These are phyloP conservation scores for Cancer borealis DNA, from an alignment of 2,888 invertebrate species.

Conservation along the genomic window DNA sequence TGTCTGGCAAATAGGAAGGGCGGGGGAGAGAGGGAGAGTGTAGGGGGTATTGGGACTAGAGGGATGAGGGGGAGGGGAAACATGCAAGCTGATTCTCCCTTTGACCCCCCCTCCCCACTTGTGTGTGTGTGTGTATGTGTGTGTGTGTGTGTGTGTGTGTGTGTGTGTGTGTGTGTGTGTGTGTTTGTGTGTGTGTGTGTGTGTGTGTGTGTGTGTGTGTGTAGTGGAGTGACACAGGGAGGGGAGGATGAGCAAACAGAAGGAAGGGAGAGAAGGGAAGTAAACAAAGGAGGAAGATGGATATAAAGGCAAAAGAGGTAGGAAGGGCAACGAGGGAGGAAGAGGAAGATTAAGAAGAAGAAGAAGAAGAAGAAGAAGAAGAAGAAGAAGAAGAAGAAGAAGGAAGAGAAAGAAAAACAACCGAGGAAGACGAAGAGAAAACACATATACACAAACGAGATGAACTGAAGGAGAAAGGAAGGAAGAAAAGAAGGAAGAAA, in stretches of 20 bases:
- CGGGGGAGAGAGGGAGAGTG: not conserved
- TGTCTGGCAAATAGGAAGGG: slow-evolving; percentile 53
- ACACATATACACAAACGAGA: not conserved
- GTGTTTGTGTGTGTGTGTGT: not conserved
- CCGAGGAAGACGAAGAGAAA: not conserved
- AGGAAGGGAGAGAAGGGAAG: not conserved
- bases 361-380: not conserved
- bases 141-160: slow-evolving; percentile 39
- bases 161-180: slow-evolving; percentile 35
- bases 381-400: not conserved
- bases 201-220: slow-evolving; percentile 43
- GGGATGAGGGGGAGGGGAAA: not conserved
- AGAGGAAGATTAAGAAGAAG: not conserved
- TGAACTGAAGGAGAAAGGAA: not conserved
- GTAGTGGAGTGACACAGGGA: not conserved
- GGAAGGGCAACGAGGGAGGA: not conserved
- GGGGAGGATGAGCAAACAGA: slow-evolving; percentile 25
- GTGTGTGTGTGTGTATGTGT: slow-evolving; percentile 9
- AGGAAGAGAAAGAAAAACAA: not conserved
- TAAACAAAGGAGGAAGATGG: slow-evolving; percentile 16
- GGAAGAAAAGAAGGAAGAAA: not conserved
- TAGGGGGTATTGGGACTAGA: not conserved
- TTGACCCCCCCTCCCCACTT: not conserved
- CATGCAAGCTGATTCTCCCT: slow-evolving; percentile 42
- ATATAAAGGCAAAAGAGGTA: not conserved